Evolutionary conservation across 2,888 invertebrate species (phyloP).

Genomic region (Cepaea hortensis): DNA sequence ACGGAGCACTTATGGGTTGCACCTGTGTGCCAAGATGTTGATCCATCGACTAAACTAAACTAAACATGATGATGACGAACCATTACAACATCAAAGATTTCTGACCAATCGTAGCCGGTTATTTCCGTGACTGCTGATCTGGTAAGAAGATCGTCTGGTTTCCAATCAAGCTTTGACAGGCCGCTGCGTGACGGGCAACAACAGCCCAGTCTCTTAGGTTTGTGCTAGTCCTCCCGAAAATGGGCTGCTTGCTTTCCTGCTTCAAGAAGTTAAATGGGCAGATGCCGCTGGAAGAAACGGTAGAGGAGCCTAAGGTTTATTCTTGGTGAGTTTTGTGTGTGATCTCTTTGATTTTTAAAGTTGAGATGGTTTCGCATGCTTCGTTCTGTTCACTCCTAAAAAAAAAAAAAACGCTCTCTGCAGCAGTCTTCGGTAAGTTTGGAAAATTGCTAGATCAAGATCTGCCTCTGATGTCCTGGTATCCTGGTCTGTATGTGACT

Average conservation of each 20-base stretch:
- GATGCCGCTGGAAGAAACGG: constrained; percentile 51
- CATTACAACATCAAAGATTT: not conserved
- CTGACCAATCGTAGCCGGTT: constrained; percentile 16
- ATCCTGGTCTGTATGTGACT: too few relatives aligned
- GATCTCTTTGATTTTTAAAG: constrained; percentile 47
- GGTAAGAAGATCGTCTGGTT: constrained; percentile 25
- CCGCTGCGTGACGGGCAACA: not conserved
- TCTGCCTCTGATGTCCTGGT: too few relatives aligned
- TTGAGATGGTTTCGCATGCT: not conserved
- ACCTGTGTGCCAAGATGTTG: too few relatives aligned
- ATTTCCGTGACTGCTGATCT: constrained; percentile 1
- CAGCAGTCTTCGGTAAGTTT: too few relatives aligned
- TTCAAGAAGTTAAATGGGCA: constrained; percentile 49
- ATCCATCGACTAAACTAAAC: too few relatives aligned
- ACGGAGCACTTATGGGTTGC: too few relatives aligned
- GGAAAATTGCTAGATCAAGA: too few relatives aligned
- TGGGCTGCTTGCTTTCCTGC: constrained; percentile 57
- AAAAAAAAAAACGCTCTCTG: too few relatives aligned
- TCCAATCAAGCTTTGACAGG: constrained; percentile 51
- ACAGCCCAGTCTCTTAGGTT: not conserved
- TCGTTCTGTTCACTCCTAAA: too few relatives aligned
- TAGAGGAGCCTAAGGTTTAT: constrained; percentile 55
- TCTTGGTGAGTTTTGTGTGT: constrained; percentile 53
- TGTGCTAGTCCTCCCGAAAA: not conserved
- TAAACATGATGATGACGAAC: too few relatives aligned